Conservation (phyloP, 2,113 vertebrate genomes). For the Tiliqua scincoides region DNA sequence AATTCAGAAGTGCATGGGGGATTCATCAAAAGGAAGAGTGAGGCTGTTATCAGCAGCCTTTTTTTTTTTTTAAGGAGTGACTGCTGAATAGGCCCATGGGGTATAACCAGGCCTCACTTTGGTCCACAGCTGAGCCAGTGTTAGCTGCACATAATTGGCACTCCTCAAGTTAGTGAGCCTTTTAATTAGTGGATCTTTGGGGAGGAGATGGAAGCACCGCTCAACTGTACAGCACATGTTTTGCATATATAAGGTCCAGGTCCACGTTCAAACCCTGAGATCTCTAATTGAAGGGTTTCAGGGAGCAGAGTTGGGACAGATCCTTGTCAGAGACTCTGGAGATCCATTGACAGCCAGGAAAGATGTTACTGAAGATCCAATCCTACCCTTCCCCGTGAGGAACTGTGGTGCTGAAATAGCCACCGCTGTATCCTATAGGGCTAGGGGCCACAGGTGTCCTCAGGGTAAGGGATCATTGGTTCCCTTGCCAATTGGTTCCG, state of each 20-base stretch:
- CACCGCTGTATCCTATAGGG: no score
- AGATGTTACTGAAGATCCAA: no score
- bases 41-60: neutral
- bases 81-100: conserved; percentile 7
- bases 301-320: neutral
- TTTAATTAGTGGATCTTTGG: conserved; percentile 1
- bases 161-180: neutral
- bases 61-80: neutral
- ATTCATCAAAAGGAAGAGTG: conserved; percentile 5
- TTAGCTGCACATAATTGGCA: neutral
- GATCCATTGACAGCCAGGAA: neutral
- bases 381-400: no score
- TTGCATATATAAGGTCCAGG: neutral
- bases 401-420: no score
- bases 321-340: neutral
- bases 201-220: neutral
- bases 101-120: neutral
- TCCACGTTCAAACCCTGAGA: neutral
- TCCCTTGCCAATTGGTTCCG: no score
- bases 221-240: neutral
- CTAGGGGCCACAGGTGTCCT: no score
- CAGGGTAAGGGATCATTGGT: no score
- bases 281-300: neutral
- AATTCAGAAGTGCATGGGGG: neutral
- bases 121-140: conserved; percentile 4